These are phyloP conservation scores for Aradus depressus DNA, from an alignment of 2,888 invertebrate species.

Conservation along the genomic window DNA sequence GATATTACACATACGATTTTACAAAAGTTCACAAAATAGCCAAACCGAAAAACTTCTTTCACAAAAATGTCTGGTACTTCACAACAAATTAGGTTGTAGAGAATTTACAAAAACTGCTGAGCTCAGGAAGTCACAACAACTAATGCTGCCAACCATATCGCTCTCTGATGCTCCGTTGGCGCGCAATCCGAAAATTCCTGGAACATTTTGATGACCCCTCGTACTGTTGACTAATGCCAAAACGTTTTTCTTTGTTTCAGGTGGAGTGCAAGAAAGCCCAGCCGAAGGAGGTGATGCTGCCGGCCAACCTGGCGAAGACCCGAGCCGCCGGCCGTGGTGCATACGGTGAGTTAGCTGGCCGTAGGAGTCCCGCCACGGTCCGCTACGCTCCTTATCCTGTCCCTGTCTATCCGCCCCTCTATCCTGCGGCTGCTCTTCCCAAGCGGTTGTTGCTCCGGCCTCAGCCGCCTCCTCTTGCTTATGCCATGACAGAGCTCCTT, in stretches of 20 bases:
- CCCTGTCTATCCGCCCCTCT: conserved; percentile 32
- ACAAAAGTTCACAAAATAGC: no score
- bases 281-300: conserved; percentile 99
- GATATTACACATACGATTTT: no score
- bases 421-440: conserved; percentile 35
- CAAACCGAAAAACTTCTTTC: no score
- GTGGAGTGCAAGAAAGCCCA: conserved; percentile 99
- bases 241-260: conserved; percentile 44
- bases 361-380: conserved; percentile 22
- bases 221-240: not conserved
- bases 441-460: conserved; percentile 34
- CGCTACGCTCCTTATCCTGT: conserved; percentile 29
- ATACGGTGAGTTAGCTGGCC: conserved; percentile 92
- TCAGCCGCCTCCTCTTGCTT: conserved; percentile 44
- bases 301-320: conserved; percentile 90
- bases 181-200: no score
- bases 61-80: no score
- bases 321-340: conserved; percentile 89
- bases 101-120: no score
- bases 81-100: no score
- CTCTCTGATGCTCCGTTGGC: no score
- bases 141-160: no score
- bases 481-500: conserved; percentile 58
- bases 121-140: no score
- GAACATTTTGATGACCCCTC: not conserved